Percentiles rank a stretch among this genome's conserved stretches.
phyloP scores from a whole-genome alignment of 2,797 vertebrate genomes.

The Bradypus variegatus region DNA sequence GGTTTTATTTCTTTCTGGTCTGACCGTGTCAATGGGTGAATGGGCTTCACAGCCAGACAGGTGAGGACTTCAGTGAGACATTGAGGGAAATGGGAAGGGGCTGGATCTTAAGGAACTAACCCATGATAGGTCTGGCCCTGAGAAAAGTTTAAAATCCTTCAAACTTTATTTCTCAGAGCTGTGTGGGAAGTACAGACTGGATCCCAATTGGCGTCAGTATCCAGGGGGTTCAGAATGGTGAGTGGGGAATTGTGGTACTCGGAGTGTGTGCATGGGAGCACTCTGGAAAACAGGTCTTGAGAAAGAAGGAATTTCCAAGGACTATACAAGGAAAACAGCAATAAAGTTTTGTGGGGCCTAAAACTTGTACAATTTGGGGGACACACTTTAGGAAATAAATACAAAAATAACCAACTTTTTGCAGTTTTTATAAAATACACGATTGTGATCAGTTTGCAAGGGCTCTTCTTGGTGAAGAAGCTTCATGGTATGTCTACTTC shows the following conservation, averaged over 20 bases:
- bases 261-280: background rate
- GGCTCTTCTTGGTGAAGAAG: background rate
- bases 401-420: background rate
- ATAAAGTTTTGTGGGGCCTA: background rate
- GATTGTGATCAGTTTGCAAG: background rate
- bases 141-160: background rate
- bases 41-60: background rate
- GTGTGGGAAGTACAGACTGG: no score
- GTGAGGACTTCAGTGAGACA: background rate
- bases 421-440: background rate
- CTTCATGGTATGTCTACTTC: background rate
- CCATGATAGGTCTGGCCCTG: accelerated
- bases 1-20: background rate
- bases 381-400: background rate
- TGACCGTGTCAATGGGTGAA: background rate
- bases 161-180: background rate
- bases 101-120: background rate
- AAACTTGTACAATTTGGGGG: background rate
- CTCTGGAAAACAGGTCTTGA: background rate
- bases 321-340: background rate
- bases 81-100: background rate
- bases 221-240: background rate
- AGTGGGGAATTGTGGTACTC: background rate
- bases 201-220: background rate
- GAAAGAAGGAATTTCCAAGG: background rate